Evolutionary conservation across 2,888 invertebrate species (phyloP).

Genomic region (Melangyna quadrimaculata): DNA sequence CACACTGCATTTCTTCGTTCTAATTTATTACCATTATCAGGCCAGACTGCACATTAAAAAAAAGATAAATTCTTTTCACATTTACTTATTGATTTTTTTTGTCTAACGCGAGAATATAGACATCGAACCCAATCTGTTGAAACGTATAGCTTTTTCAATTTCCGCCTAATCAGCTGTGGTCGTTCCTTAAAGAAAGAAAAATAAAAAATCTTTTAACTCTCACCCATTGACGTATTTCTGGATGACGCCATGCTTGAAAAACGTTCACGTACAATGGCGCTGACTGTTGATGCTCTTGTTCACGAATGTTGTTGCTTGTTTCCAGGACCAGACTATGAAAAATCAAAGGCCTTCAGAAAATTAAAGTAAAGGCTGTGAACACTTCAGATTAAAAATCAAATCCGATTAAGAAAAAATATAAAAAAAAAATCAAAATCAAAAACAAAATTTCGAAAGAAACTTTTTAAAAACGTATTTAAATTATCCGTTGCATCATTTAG

Average conservation of each 20-base stretch:
- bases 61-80: slow-evolving; percentile 1
- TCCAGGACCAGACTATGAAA: not conserved
- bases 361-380: not conserved
- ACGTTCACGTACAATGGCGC: slow-evolving; percentile 37
- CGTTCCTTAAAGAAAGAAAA: not conserved
- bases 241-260: slow-evolving; percentile 35
- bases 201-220: not conserved
- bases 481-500: no score
- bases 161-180: not conserved
- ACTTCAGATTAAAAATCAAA: no score
- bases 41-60: not conserved
- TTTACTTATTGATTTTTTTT: not conserved
- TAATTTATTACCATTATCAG: slow-evolving; percentile 13
- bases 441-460: no score
- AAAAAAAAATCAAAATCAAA: no score
- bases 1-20: slow-evolving; percentile 39
- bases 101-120: not conserved
- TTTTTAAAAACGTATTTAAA: no score
- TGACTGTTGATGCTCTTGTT: not conserved
- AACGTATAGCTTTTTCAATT: slow-evolving; percentile 22
- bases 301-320: not conserved
- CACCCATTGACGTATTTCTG: slow-evolving; percentile 17
- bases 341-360: not conserved
- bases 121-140: slow-evolving; percentile 36
- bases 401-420: no score